A percentile compares a stretch with the other conserved stretches of the same genome.
phyloP scores from a whole-genome alignment of 2,888 invertebrate species.

The Neoscelio sp. region DNA sequence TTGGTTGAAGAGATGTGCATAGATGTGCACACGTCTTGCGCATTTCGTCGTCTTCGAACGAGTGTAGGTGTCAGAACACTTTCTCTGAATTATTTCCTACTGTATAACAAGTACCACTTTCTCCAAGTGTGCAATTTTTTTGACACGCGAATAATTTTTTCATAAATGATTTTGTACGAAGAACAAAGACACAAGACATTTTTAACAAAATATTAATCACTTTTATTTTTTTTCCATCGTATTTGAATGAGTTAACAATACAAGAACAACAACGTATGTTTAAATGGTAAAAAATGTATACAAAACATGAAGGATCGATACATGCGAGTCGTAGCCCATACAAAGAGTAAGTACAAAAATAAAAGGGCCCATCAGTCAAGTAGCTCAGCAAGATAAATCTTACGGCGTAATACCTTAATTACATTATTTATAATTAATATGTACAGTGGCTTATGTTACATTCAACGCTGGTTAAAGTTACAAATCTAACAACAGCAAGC shows the following conservation, averaged over 20 bases:
- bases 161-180: conserved; percentile 27
- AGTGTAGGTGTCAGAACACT: conserved; percentile 67
- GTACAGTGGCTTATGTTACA: conserved; percentile 80
- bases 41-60: conserved; percentile 2
- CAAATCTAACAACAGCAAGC: conserved; percentile 18
- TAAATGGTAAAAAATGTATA: conserved; percentile 71
- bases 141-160: conserved; percentile 27
- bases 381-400: conserved; percentile 62
- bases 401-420: conserved; percentile 71
- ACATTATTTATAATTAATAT: conserved; percentile 75
- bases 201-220: conserved; percentile 79
- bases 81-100: conserved; percentile 57
- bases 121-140: conserved; percentile 51
- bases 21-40: conserved; percentile 3
- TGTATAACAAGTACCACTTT: conserved; percentile 54
- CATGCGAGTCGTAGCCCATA: conserved; percentile 65
- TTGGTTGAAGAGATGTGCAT: conserved; percentile 22
- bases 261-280: conserved; percentile 76
- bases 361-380: conserved; percentile 77
- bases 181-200: conserved; percentile 19
- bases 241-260: conserved; percentile 81
- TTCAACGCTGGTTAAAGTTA: conserved; percentile 55
- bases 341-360: conserved; percentile 39
- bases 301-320: conserved; percentile 42
- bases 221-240: conserved; percentile 75